Base-by-base conservation (phyloP, 2,113 vertebrate genomes). In the Neolamprologus hecqui region DNA sequence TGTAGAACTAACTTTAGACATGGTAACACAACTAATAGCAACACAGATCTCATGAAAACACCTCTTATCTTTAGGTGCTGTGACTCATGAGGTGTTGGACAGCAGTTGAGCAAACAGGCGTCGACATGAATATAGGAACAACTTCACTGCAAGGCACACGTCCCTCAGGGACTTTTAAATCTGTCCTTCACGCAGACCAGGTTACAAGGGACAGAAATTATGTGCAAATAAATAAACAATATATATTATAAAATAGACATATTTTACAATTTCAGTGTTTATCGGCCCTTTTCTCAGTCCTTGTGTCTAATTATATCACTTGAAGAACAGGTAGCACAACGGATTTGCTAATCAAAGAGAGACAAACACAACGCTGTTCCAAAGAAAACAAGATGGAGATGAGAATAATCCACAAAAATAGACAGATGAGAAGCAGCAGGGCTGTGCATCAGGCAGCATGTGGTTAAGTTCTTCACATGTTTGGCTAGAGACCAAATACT, bases 1-100 rank as follows among this genome's bases (percentile, higher is more conserved):
- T 70, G 80, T 28, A 55, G 81, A 28, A 55, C 49, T 45, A 45
- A 87, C 45, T 77, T 68, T 23, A 63, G 75, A 79, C 21, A 31
- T 23, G 57, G 79, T 75, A 57, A 51, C 55, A 80, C 13, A 82
- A 40, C 17, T 11, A 79, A 83, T 33, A 79, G 65, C 63, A 77
- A 77, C 54, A 84, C 68, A n/a, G 53, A 60, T 49, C 45, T 45
- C 84, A 85, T 82, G 54, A 88, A 91, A 90, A 90, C 88, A 92
- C 31, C 26, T 33, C 86, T 91, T 93, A 94, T 94, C 89, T 92
- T 89, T 77, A 86, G 83, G 31, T 47, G 82, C 12, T 82, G 68
- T 94, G 92, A 94, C 83, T 95, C 93, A 92, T 83, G 79, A 90
- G 65, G 86, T 31, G 86, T 57, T 90, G 70, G 12, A 40, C 60